phyloP scores from a whole-genome alignment of 2,113 vertebrate genomes.

The Pelmatolapia mariae region DNA sequence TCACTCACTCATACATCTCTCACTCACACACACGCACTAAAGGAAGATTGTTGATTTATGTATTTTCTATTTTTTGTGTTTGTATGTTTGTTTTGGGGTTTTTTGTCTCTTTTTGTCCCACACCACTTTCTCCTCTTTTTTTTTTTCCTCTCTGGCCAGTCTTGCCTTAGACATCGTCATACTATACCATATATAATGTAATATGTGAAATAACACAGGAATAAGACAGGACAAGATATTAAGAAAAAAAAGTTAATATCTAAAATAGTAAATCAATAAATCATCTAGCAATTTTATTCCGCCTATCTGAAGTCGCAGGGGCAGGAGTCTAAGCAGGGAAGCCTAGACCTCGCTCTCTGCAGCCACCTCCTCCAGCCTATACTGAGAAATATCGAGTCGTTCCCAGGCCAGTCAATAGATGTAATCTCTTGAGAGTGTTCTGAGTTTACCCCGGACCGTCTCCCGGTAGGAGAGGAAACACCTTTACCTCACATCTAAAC shows the following conservation, averaged over 20 bases:
- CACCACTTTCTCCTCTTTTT: background rate
- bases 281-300: background rate
- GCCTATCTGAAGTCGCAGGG: background rate
- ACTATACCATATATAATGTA: background rate
- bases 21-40: no score
- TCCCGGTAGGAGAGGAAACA: background rate
- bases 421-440: background rate
- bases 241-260: background rate
- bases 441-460: background rate
- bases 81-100: background rate
- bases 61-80: no score
- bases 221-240: background rate
- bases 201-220: background rate
- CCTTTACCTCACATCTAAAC: background rate
- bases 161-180: background rate
- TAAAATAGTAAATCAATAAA: background rate
- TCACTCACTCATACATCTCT: background rate
- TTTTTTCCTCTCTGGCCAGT: background rate
- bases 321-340: background rate
- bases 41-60: no score
- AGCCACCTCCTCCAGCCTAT: background rate
- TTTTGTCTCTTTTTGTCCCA: background rate
- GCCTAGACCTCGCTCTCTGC: background rate
- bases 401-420: background rate
- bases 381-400: background rate